Base-by-base conservation (phyloP, 1,140 invertebrate genomes). In the Pseudomyrmex sp. region DNA sequence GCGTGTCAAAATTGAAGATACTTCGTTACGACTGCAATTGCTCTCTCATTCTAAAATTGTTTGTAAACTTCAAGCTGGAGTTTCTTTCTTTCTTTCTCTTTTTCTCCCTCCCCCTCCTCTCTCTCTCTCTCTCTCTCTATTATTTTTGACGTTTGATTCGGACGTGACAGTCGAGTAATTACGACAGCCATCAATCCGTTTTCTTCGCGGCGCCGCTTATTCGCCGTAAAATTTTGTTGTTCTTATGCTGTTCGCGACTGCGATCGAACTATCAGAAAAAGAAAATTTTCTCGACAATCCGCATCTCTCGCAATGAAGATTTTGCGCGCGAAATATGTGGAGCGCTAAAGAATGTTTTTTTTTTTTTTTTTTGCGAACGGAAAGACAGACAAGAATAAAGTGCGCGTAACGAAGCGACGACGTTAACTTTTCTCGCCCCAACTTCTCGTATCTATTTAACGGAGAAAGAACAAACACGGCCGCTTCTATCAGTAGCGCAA, bases 111-210 rank as follows among this genome's bases (percentile, higher is more conserved):
- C 7, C 35, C 7, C 35, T 7, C 26, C 5, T 35, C 26, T 26
- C 26, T 26, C 26, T 35, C 35, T 7, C 35, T 35, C 35, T 35
- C 35, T 7, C 26, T 35, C 35, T 35, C 35, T 50, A 59, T 70
- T 80, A 48, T 46, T 59, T 80, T 80, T 80, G n/a, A 61, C 44
- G 66, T 50, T 50, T 80, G 52, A 46, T 79, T 68, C 23, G 44
- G 48, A 50, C 56, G 54, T 54, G 23, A 70, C 54, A 20, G 15
- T 79, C 54, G 54, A 80, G 48, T 48, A 70, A 80, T 79, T 79
- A 79, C 75, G 15, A 63, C 50, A 23, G 58, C 48, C 46, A 8
- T 79, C 23, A 18, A 54, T 13, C 18, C 10, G 48, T 15, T 26
- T 26, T 44, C 20, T 12, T 52, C 20, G 52, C 26, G 48, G 65